phyloP scores from a whole-genome alignment of 30 jellyfish, hydroid and myxozoan species.

The Haliclystus octoradiatus region DNA sequence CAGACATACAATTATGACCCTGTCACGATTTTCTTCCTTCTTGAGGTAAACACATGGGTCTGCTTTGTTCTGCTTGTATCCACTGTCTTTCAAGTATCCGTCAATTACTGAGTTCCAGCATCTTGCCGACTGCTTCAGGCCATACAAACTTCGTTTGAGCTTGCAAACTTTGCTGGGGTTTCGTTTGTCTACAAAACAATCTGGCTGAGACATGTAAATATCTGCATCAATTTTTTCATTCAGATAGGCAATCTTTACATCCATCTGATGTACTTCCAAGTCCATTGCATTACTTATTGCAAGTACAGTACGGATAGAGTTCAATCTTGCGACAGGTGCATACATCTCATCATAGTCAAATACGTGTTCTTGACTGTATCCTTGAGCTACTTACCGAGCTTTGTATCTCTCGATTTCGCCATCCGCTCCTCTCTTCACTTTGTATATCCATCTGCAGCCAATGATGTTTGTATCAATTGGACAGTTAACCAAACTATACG shows the following conservation, averaged over 20 bases:
- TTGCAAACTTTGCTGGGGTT: constrained; percentile 31
- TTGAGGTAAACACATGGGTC: constrained; percentile 31
- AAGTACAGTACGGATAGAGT: constrained; percentile 15
- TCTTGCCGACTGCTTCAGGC: constrained; percentile 55
- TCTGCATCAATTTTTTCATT: constrained; percentile 47
- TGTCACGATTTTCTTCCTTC: background rate
- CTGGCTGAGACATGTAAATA: constrained; percentile 56
- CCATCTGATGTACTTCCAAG: constrained; percentile 22
- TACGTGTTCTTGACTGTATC: constrained; percentile 8
- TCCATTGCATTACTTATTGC: constrained; percentile 13
- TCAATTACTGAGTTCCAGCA: constrained; percentile 46
- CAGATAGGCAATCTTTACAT: constrained; percentile 19
- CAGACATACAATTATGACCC: constrained; percentile 1
- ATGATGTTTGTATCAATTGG: background rate
- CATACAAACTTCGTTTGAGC: constrained; percentile 32
- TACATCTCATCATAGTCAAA: constrained; percentile 12
- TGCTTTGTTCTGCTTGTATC: constrained; percentile 18
- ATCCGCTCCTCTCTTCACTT: constrained; percentile 1
- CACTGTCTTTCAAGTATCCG: constrained; percentile 19
- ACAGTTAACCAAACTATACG: background rate
- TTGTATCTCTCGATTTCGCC: constrained; percentile 6
- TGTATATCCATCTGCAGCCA: background rate
- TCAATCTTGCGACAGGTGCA: constrained; percentile 15
- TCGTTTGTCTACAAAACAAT: constrained; percentile 34
- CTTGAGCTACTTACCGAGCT: constrained; percentile 24